Base-by-base conservation (phyloP, 2,888 invertebrate species). In the Adelphocoris suturalis region DNA sequence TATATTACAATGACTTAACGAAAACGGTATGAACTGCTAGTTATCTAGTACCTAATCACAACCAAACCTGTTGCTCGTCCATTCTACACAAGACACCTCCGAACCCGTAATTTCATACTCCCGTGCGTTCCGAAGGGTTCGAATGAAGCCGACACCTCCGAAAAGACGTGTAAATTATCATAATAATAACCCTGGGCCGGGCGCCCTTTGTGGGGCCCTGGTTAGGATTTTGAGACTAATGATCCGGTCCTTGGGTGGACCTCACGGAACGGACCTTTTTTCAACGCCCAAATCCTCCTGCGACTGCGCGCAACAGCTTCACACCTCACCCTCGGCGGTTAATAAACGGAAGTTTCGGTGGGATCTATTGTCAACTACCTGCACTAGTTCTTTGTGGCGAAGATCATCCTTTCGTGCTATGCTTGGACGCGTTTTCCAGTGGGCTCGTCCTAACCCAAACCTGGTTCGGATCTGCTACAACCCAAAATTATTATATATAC, bases 91-190 rank as follows among this genome's bases (percentile, higher is more conserved):
- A 12, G 68, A 23, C 68, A 68, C 68, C 68, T 68, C 23, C 68
- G 5, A 68, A 23, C 68, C 68, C 5, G 23, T 68, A 68, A 68
- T 68, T 61, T 68, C 68, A 68, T 68, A 68, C 23, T 68, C 61
- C 68, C 19, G 23, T 68, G 68, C 68, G 23, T 23, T 7, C 23
- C 3, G 68, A 68, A 68, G 68, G 27, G 23, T 3, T 23, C 23
- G 68, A 82, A 82, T 48, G 47, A 82, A 52, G 82, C 82, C 47
- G 82, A 82, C 82, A 48, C 82, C 82, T 52, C 27, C 52, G 52
- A 82, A 23, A 19, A 68, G 81, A 81, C 81, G 82, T 23, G 52
- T 82, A 82, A 27, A 82, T 82, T 82, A 82, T 82, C 82, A 82
- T 82, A 82, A 82, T 82, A 82, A 82, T 82, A 52, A 48, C n/a